Percentiles rank a stretch among this genome's conserved stretches.
phyloP scores from a whole-genome alignment of 1,140 invertebrate genomes.

The Daktulosphaira vitifoliae region DNA sequence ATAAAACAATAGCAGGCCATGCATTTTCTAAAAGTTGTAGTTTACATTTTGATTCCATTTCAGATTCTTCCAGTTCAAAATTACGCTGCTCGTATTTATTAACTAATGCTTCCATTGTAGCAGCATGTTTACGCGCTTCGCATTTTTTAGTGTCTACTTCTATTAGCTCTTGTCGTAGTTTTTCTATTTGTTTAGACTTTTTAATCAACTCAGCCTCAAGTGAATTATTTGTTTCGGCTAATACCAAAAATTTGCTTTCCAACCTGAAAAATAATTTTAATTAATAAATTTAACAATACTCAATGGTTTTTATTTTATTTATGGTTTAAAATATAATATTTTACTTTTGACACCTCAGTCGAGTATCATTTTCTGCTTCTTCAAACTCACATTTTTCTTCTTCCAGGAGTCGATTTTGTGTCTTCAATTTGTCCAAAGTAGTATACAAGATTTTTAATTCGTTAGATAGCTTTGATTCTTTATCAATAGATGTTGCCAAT shows the following conservation, averaged over 20 bases:
- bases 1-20: constrained; percentile 56
- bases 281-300: no score
- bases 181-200: constrained; percentile 35
- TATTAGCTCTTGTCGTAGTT: constrained; percentile 32
- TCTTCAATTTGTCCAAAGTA: constrained; percentile 39
- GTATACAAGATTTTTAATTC: constrained; percentile 40
- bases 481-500: constrained; percentile 35
- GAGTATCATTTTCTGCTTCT: constrained; percentile 46
- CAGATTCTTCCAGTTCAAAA: constrained; percentile 49
- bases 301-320: no score
- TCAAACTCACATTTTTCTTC: constrained; percentile 46
- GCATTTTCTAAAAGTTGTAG: constrained; percentile 54
- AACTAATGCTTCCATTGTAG: constrained; percentile 37
- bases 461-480: constrained; percentile 38
- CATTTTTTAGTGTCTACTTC: constrained; percentile 38
- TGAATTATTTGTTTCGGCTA: constrained; percentile 39
- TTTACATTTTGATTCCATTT: constrained; percentile 51
- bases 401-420: constrained; percentile 42
- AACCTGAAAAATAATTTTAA: constrained; percentile 37
- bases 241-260: constrained; percentile 38
- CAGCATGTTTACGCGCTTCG: constrained; percentile 36
- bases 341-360: constrained; percentile 45
- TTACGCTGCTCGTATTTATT: constrained; percentile 51
- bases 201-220: constrained; percentile 38
- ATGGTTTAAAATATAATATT: no score